Evolutionary conservation across 2,113 vertebrate species (phyloP).

Genomic region (Natator depressus): DNA sequence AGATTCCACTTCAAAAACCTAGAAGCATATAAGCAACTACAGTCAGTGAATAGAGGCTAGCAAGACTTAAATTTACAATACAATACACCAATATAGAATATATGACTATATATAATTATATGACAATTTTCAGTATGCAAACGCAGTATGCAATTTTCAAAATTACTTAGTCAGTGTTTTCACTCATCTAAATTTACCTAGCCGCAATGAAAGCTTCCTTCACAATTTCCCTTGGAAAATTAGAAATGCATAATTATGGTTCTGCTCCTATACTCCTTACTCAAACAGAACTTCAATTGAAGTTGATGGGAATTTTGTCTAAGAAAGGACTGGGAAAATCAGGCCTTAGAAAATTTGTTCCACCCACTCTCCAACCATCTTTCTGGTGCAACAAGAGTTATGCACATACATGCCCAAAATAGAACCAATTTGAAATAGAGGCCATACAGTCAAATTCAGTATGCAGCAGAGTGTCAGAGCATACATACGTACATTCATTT

Average conservation of each 20-base stretch:
- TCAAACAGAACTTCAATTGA: background rate
- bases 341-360: background rate
- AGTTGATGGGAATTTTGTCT: background rate
- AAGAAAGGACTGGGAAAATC: background rate
- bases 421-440: background rate
- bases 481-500: background rate
- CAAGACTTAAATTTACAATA: background rate
- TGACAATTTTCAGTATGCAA: background rate
- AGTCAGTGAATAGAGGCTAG: background rate
- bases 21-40: too few species aligned
- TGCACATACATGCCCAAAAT: background rate
- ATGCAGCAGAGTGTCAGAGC: background rate
- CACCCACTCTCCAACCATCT: background rate
- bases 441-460: background rate
- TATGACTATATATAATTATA: background rate
- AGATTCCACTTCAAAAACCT: background rate
- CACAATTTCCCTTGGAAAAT: background rate
- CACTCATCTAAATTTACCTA: background rate
- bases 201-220: background rate
- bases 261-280: background rate
- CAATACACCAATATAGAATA: background rate
- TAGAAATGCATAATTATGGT: background rate
- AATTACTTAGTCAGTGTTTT: background rate
- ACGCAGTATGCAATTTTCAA: background rate
- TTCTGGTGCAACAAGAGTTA: background rate